Evolutionary conservation across 2,888 invertebrate genomes (phyloP), one percentile per base, ranked within the genome.

Genomic region (Protonemura montana): DNA sequence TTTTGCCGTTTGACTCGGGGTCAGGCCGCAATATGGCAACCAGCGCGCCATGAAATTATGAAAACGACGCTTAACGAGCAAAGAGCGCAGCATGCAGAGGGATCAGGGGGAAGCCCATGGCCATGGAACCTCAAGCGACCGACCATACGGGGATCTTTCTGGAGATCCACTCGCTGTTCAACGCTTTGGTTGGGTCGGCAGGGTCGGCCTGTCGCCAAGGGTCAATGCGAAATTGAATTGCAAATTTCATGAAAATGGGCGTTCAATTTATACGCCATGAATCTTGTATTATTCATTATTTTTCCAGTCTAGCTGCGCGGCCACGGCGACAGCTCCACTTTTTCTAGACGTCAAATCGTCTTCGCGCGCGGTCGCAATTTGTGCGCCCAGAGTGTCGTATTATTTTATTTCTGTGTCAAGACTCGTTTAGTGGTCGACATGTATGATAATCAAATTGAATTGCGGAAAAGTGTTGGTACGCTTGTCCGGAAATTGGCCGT

Each of bases 161-260:
- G 21, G 29, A n/a, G 29, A 28, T 78, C 78, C 78, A 29, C 27
- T 78, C 7, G 29, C 28, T 3, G 25, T 21, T 77, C 26, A 5
- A 10, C 27, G 81, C 28, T 81, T 30, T 81, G 13, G 30, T 30
- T 81, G 81, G 28, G 28, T 81, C 6, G 21, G 13, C 16, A 1
- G 16, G 7, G 35, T 13, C 59, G 21, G 1, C 16, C 59, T 13
- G 13, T 59, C 59, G 59, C 29, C 81, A 81, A 10, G 81, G 81
- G 81, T 81, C 81, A 81, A 28, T 81, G 81, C 81, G 29, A 30
- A 81, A 81, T 81, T 81, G 81, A 81, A 81, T 81, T 81, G 81
- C 81, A 81, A 81, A 81, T 81, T 27, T 81, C 30, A n/a, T 78
- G 78, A 59, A 59, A 59, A 59, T 59, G 59, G 59, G 78, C 28